phyloP scores from a whole-genome alignment of 2,888 invertebrate species.

The Metellina segmentata region DNA sequence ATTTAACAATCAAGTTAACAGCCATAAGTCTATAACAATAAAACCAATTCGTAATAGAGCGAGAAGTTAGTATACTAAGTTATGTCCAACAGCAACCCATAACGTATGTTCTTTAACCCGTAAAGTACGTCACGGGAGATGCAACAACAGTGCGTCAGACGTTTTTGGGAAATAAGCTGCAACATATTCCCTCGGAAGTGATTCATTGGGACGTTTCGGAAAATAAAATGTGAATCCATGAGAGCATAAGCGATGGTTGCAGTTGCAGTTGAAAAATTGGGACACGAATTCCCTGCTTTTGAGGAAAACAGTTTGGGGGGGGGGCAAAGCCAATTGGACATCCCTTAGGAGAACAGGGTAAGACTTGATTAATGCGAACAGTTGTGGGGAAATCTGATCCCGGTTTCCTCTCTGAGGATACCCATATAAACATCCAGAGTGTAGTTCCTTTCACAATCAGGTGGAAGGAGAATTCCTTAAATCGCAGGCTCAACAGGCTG shows the following conservation, averaged over 20 bases:
- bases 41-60: too few species aligned
- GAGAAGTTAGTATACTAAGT: too few species aligned
- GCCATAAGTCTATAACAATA: too few species aligned
- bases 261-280: background rate
- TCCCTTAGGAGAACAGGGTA: background rate
- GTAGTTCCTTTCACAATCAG: background rate
- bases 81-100: too few species aligned
- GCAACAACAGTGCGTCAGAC: too few species aligned
- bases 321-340: background rate
- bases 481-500: background rate
- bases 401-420: background rate
- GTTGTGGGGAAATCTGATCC: background rate
- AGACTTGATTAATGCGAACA: background rate
- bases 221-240: background rate
- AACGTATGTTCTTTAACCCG: too few species aligned
- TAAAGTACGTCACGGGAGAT: too few species aligned
- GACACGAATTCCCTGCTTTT: background rate
- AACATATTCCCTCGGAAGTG: too few species aligned
- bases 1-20: too few species aligned
- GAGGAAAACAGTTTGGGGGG: background rate
- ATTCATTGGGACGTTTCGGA: background rate
- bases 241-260: background rate
- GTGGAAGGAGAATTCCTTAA: background rate
- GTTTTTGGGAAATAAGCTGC: too few species aligned
- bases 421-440: background rate